These are phyloP conservation scores for Sclerodermus sp. DNA, from an alignment of 2,888 invertebrate genomes.

Conservation along the genomic window DNA sequence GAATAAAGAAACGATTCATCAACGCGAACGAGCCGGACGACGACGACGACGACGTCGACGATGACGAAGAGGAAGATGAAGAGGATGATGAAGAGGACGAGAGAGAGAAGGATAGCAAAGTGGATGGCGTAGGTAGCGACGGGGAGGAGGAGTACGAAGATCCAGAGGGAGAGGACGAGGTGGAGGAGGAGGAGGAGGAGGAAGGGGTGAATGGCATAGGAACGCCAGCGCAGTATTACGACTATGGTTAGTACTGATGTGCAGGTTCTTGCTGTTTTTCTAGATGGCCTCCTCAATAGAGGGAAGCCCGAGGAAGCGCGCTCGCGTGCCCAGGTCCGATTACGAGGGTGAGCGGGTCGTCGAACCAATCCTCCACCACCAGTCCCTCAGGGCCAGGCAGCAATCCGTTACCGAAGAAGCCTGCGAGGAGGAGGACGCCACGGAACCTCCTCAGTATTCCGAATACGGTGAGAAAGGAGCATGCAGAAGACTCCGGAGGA, in stretches of 20 bases:
- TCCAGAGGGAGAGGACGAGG: conserved; percentile 20
- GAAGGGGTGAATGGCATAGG: conserved; percentile 29
- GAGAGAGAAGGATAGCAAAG: too few relatives aligned
- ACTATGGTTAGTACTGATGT: conserved; percentile 42
- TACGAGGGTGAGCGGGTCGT: conserved; percentile 17
- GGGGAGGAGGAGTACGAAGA: conserved; percentile 21
- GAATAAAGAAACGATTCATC: conserved; percentile 8
- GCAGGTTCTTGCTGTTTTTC: conserved; percentile 23
- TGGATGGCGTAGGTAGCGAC: conserved; percentile 11
- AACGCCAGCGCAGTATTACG: conserved; percentile 20
- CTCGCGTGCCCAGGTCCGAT: conserved; percentile 16
- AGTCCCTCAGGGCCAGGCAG: too few relatives aligned
- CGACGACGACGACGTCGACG: conserved; percentile 9
- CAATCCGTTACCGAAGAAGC: conserved; percentile 23
- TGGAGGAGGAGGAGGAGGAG: conserved; percentile 24
- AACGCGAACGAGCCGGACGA: neutral
- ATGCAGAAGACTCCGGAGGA: neutral
- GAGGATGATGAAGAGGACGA: neutral
- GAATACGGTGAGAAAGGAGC: conserved; percentile 39
- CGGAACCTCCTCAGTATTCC: conserved; percentile 29
- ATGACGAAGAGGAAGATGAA: conserved; percentile 11
- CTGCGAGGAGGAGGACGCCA: conserved; percentile 28
- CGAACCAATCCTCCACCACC: conserved; percentile 4
- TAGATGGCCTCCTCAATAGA: conserved; percentile 20
- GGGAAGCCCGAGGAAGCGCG: conserved; percentile 14